Base-by-base conservation (phyloP, 1,140 invertebrate species). In the Bombus impatiens region DNA sequence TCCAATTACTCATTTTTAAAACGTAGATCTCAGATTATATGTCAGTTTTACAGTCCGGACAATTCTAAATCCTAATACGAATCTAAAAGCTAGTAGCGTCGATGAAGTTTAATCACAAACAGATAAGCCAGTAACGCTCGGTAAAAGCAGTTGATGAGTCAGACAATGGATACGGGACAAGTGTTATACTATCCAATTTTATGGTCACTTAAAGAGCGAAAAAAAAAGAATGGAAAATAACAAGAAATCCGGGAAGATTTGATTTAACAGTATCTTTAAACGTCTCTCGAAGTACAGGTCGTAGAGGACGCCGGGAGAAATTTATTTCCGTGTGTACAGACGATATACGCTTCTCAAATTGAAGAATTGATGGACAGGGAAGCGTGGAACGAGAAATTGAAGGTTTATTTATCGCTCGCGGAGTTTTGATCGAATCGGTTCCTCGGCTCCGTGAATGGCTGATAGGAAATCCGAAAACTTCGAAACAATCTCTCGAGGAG, bases 331-430 rank as follows among this genome's bases (percentile, higher is more conserved):
- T 62, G 65, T 42, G 53, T 42, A 78, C n/a, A 35, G 32, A 13
- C 81, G 71, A 85, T 71, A 80, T 42, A 68, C 53, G 77, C 35
- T 79, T 81, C 44, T 37, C 10, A 62, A 86, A 70, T 82, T 47
- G 79, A 57, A 82, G 71, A 82, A 89, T 86, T 76, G 79, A 89
- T 79, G 70, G 89, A 71, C 76, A 68, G 77, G 44, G 76, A 78
- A 62, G 53, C 25, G 40, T 40, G 82, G 57, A 57, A 78, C 68
- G 70, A 84, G 82, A 85, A 89, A 91, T 91, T 81, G 87, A 65
- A 84, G 76, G 76, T 89, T 91, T 91, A 89, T 91, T 91, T 91
- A 91, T 91, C 86, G 78, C 88, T 32, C 44, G n/a, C n/a, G 15
- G 82, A 86, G 78, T 91, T 89, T 65, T 85, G 90, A 88, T 91